Evolutionary conservation across 2,113 vertebrate genomes (phyloP), one percentile per base, ranked within the genome.

Genomic region (Rynchops niger): DNA sequence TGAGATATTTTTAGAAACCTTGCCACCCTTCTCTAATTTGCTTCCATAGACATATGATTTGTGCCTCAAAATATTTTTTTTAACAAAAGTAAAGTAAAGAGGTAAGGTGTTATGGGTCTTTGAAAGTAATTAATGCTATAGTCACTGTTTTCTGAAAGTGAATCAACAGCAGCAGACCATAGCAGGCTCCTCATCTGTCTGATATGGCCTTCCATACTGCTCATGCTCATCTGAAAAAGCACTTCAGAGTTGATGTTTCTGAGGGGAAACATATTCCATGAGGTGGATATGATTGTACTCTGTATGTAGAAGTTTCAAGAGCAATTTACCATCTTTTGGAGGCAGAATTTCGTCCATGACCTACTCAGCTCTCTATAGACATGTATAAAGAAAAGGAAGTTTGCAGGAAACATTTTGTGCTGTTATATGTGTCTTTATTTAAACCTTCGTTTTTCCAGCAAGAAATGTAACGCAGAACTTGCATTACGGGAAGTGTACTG

Each of bases 221-320:
- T 88, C 86, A 58, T 26, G 47, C 19, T 74, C 56, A 73, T 86
- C 74, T 90, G 63, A 95, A 96, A 97, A 76, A 82, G 47, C 92
- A 94, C 59, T 66, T 94, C 42, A 49, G 19, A 53, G 20, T 5
- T 58, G 84, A 82, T 94, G 52, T 74, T 84, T 93, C 88, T 79
- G 81, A 71, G 36, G 71, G 90, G 40, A 90, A 95, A 59, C 62
- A 47, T 93, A 30, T 92, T 92, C 29, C 21, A 12, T 20, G 78
- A 66, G 50, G 40, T 82, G 36, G 65, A 63, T 62, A 42, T 47
- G 78, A 61, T 5, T 50, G 25, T 59, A 15, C 6, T 59, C 16
- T 38, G 7, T 20, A 55, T 8, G 55, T 63, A 83, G 55, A 34
- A 83, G 45, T 86, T 90, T 88, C 58, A 77, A 77, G n/a, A 84